Evolutionary conservation across 2,888 invertebrate genomes (phyloP), one percentile per base, ranked within the genome.

Genomic region (Caenorhabditis sinica): DNA sequence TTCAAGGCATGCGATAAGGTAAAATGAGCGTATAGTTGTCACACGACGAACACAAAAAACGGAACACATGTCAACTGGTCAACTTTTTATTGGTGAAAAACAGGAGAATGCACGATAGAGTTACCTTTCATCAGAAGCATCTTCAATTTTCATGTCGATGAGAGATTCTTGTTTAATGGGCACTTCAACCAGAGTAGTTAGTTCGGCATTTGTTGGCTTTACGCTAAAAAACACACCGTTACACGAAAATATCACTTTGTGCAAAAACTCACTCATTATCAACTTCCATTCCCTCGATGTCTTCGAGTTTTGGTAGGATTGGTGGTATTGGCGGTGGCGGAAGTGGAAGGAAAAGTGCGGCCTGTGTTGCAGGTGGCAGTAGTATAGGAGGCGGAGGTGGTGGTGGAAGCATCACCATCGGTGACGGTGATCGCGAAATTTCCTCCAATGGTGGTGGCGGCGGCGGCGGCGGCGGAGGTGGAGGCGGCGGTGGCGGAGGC

Each of bases 61-160:
- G 23, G 30, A 36, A 53, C 6, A 53, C 9, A 51, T 30, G 11
- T 28, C 15, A 28, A 56, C 1, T 25, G 33, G 9, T 11, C 20
- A 53, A 30, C 20, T 2, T 23, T 69, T 56, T 69, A 56, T 69
- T 56, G 30, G 49, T 69, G 40, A 40, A 36, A 28, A 28, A 56
- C 20, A 20, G 8, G 17, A 36, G 17, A 56, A 23, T 23, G 40
- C 69, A 69, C 25, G 40, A 49, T 49, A 49, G 20, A 4, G n/a
- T 69, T 69, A 69, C 69, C 69, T 69, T 28, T 36, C 53, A 8
- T 69, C 69, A 0, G 56, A 17, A 17, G 40, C 0, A 17, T 69
- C 23, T 25, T 56, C 69, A 2, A 53, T 9, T 43, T 53, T 43
- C 11, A 65, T 45, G 1, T 49, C 65, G 3, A 45, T 28, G 15